A percentile compares a stretch with the other conserved stretches of the same genome.
These are phyloP conservation scores for Mallotus villosus DNA, from an alignment of 2,797 vertebrate species.

Conservation along the genomic window DNA sequence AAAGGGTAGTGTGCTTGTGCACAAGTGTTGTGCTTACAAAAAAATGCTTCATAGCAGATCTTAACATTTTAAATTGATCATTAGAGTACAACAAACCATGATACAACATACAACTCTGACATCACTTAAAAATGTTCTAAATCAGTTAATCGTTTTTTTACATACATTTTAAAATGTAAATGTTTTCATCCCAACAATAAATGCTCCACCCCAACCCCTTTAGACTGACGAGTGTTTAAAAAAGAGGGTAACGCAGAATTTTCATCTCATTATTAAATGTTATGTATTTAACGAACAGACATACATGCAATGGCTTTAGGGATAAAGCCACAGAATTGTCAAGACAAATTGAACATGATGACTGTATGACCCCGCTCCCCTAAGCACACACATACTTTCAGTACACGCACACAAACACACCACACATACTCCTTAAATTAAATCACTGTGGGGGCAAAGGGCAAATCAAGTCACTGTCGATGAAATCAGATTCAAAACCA, in stretches of 20 bases:
- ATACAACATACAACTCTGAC: no score
- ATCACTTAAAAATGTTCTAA: no score
- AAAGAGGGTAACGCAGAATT: not conserved
- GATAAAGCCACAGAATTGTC: not conserved
- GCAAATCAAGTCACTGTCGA: slow-evolving; percentile 36
- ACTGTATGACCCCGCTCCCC: not conserved
- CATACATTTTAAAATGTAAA: no score
- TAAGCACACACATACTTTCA: not conserved
- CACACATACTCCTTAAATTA: not conserved
- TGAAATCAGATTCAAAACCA: slow-evolving; percentile 58
- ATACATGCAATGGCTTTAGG: not conserved
- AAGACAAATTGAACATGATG: not conserved
- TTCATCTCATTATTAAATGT: not conserved
- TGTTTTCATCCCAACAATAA: no score
- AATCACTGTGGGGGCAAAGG: slow-evolving; percentile 34
- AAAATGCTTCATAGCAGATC: no score
- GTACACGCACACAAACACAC: not conserved
- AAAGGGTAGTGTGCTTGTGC: no score
- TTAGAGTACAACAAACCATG: no score
- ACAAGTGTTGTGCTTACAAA: no score
- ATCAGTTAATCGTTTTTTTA: no score
- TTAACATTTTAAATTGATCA: no score
- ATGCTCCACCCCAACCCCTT: no score
- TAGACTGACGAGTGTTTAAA: not conserved
- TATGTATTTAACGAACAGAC: not conserved